phyloP scores from a whole-genome alignment of 2,113 vertebrate genomes.

The Sander vitreus region DNA sequence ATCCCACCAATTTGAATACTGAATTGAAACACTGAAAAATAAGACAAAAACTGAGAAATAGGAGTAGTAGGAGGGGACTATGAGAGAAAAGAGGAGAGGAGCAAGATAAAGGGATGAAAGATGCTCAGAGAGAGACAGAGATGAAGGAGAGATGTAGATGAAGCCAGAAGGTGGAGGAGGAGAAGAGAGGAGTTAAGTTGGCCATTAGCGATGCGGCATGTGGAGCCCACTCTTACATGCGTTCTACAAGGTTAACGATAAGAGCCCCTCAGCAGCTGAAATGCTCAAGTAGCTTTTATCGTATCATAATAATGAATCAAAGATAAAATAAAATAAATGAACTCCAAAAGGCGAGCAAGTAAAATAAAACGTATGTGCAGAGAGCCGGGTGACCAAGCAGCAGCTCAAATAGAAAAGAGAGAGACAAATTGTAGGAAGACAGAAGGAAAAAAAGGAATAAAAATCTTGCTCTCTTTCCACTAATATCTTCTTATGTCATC shows the following conservation, averaged over 20 bases:
- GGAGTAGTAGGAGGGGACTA: conserved; percentile 1
- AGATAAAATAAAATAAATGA: conserved; percentile 90
- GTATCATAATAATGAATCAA: conserved; percentile 90
- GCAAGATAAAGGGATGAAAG: conserved; percentile 37
- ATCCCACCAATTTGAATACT: not conserved
- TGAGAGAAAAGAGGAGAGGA: conserved; percentile 16
- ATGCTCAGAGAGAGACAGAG: conserved; percentile 41
- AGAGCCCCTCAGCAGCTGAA: conserved; percentile 84
- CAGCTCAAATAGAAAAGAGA: conserved; percentile 58
- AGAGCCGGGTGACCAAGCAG: conserved; percentile 55
- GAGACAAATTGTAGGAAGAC: conserved; percentile 27
- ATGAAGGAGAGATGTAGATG: conserved; percentile 68
- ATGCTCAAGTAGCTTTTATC: conserved; percentile 91
- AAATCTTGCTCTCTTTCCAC: conserved; percentile 64
- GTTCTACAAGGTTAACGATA: conserved; percentile 90
- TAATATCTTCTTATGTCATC: conserved; percentile 85
- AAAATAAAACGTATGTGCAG: conserved; percentile 83
- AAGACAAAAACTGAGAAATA: conserved; percentile 20
- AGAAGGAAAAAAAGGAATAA: conserved; percentile 47
- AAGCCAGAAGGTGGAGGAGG: conserved; percentile 76
- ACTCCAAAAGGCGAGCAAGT: conserved; percentile 83
- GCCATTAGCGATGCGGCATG: conserved; percentile 82
- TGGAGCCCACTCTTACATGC: conserved; percentile 80
- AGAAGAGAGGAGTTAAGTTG: conserved; percentile 80
- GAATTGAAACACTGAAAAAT: not conserved